Base-by-base conservation (phyloP, 2,888 invertebrate genomes). In the Xylota segnis region DNA sequence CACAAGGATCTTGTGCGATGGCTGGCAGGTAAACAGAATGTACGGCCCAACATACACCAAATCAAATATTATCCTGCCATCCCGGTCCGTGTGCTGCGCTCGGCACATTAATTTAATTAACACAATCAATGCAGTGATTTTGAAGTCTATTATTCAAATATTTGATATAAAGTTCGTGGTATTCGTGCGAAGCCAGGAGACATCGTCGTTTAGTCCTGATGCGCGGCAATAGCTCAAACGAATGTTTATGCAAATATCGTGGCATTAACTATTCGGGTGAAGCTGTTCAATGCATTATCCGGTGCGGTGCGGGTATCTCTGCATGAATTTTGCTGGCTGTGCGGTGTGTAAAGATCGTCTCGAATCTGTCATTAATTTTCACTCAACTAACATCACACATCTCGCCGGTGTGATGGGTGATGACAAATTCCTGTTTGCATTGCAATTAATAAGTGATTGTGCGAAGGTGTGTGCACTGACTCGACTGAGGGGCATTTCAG, bases 101-200 rank as follows among this genome's bases (percentile, higher is more conserved):
- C 65, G 79, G 71, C 32, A 58, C 79, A 87, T 87, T 87, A 87
- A 87, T 87, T 87, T 87, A 87, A 87, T 87, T 87, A 87, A 87
- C 87, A 87, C 87, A 87, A 88, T 87, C 79, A 86, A 87, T 74
- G 87, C 86, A 71, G 68, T 83, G 68, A 81, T 77, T 75, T 58
- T 63, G 72, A 77, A 79, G 75, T 50, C 83, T 87, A 83, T 87
- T 88, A 87, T 88, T 88, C 81, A 87, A 88, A 88, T 88, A 88
- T 88, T 88, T 88, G 87, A 87, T 87, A 88, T 87, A 82, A 87
- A 86, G 87, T 88, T 87, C 76, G 82, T 86, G 72, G 86, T 82
- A 72, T 75, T 75, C 63, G 16, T 40, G 40, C 23, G 52, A 16
- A 12, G 45, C 9, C 52, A 68, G 76, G 61, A 70, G 61, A 61